Evolutionary conservation across 2,113 vertebrate species (phyloP), one percentile per base, ranked within the genome.

Genomic region (Lophochroa leadbeateri): DNA sequence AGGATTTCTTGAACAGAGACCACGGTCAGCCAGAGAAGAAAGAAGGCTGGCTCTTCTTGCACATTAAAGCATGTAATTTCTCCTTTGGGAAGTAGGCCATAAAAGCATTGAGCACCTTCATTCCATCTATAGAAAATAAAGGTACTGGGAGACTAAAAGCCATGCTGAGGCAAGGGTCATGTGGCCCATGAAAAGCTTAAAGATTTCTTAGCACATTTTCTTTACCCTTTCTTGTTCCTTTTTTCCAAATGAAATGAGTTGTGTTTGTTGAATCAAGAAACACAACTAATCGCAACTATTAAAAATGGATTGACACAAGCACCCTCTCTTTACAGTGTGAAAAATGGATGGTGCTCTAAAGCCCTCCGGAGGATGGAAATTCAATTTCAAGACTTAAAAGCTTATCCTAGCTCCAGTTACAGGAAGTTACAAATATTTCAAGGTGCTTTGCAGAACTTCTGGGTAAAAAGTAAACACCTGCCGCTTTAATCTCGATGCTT

Each of bases 401-500:
- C 64, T 90, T 90, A 67, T 90, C 47, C 67, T 33, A 35, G 41
- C 55, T 86, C 33, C 60, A 63, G 46, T 80, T 88, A 37, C 2
- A 46, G 50, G 20, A 92, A 85, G 27, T 18, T 27, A 72, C 68
- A 68, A 83, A 61, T 88, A 92, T 83, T 95, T 93, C 92, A 92
- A 94, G 68, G 35, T 83, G 44, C 39, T 93, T 86, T 88, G n/a
- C 33, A 83, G 55, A 83, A 86, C 43, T 93, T 90, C 24, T 68
- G 29, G 8, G 47, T 83, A 68, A 86, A 82, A 96, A 52, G 31
- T 71, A 77, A 94, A 71, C 47, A 91, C 25, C 60, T 92, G 55
- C 18, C 50, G 83, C 76, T 93, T 96, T 82, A 93, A 80, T 90
- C 49, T 75, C 88, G n/a, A 46, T 64, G 55, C 60, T 81, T 92